These are phyloP conservation scores for Tethea ocularis DNA, from an alignment of 2,888 invertebrate species.

Conservation along the genomic window DNA sequence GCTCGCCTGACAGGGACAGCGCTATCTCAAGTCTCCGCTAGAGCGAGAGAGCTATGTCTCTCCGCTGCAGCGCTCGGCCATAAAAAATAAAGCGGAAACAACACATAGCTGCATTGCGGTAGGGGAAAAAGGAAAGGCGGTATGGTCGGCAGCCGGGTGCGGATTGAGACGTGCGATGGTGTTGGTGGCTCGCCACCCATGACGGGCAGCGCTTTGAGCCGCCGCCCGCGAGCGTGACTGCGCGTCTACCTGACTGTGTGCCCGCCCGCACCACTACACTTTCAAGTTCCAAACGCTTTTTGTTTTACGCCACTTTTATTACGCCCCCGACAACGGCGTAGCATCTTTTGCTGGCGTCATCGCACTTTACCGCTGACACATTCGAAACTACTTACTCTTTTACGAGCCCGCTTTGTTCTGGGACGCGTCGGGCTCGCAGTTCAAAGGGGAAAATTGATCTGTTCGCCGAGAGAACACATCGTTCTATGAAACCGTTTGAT, in stretches of 20 bases:
- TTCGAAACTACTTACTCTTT: slow-evolving; percentile 77
- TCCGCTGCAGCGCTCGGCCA: slow-evolving; percentile 77
- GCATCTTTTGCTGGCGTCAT: slow-evolving; percentile 61
- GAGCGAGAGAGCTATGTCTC: slow-evolving; percentile 73
- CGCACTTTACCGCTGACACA: slow-evolving; percentile 75
- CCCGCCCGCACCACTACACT: slow-evolving; percentile 37
- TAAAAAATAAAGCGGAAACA: slow-evolving; percentile 84
- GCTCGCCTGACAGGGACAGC: slow-evolving; percentile 58
- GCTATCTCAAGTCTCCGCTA: slow-evolving; percentile 63
- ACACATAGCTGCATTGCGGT: slow-evolving; percentile 83
- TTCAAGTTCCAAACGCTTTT: slow-evolving; percentile 57
- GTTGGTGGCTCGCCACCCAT: slow-evolving; percentile 83
- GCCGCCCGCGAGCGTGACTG: slow-evolving; percentile 55
- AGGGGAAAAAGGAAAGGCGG: slow-evolving; percentile 82
- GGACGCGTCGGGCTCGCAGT: slow-evolving; percentile 50
- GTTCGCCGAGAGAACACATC: slow-evolving; percentile 49
- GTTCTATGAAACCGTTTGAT: slow-evolving; percentile 67
- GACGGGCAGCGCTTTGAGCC: slow-evolving; percentile 77
- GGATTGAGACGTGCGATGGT: slow-evolving; percentile 84
- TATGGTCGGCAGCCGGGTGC: slow-evolving; percentile 79
- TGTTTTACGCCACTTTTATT: slow-evolving; percentile 80
- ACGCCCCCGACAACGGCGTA: slow-evolving; percentile 56
- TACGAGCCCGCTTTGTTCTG: slow-evolving; percentile 72
- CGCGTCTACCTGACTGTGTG: slow-evolving; percentile 51
- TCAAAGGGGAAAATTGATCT: slow-evolving; percentile 77